Evolutionary conservation across 1,140 invertebrate species (phyloP).

Genomic region (Onthophagus taurus): DNA sequence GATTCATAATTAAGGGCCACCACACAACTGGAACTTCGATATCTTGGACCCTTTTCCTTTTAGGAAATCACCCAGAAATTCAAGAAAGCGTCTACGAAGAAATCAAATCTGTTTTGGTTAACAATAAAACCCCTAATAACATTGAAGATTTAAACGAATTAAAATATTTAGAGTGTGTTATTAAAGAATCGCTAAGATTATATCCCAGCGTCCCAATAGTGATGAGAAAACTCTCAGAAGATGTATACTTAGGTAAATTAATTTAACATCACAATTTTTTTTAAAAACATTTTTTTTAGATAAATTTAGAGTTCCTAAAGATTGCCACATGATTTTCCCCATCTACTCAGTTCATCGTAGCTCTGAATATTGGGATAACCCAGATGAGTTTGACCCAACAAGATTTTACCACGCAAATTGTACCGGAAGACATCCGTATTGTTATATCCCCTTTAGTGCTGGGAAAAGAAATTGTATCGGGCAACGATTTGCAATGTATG

Average conservation of each 20-base stretch:
- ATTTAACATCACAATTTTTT: not conserved
- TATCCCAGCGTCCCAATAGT: conserved; percentile 61
- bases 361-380: conserved; percentile 45
- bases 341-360: conserved; percentile 41
- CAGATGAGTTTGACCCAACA: conserved; percentile 52
- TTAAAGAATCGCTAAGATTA: conserved; percentile 54
- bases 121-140: conserved; percentile 25
- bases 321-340: not conserved
- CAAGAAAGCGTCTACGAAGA: conserved; percentile 45
- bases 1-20: not conserved
- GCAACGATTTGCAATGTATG: conserved; percentile 30
- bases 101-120: conserved; percentile 14
- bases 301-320: not conserved
- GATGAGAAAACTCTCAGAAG: conserved; percentile 46
- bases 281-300: conserved; percentile 2
- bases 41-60: not conserved
- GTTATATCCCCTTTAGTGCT: conserved; percentile 49
- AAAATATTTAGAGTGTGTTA: conserved; percentile 56
- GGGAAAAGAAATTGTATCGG: conserved; percentile 51
- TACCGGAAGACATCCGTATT: conserved; percentile 36
- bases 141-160: conserved; percentile 48
- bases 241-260: conserved; percentile 40
- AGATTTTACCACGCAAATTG: conserved; percentile 45
- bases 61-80: conserved; percentile 5
- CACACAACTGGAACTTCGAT: not conserved